These are phyloP conservation scores for Pogonocherus hispidulus DNA, from an alignment of 2,888 invertebrate species.

Conservation along the genomic window DNA sequence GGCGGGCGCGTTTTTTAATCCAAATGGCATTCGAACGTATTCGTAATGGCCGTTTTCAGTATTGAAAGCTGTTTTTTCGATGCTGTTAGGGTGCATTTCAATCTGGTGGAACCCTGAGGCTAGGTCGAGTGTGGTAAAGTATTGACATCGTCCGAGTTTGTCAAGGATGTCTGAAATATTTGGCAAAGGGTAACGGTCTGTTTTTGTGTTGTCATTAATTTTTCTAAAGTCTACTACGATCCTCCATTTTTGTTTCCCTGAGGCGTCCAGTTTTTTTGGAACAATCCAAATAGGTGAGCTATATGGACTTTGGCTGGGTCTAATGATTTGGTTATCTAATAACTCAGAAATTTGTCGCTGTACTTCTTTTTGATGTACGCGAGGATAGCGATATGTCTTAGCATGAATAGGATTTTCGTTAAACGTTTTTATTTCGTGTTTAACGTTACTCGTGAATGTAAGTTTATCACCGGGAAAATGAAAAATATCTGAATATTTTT, in stretches of 20 bases:
- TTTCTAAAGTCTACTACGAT: slow-evolving; percentile 36
- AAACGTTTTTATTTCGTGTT: not conserved
- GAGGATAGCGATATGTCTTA: not conserved
- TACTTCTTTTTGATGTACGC: not conserved
- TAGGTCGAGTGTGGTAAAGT: slow-evolving; percentile 15
- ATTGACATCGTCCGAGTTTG: slow-evolving; percentile 4
- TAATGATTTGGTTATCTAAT: slow-evolving; percentile 27
- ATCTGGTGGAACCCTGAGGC: slow-evolving; percentile 21
- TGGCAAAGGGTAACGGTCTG: not conserved
- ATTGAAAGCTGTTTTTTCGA: slow-evolving; percentile 13
- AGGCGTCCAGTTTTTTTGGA: slow-evolving; percentile 34
- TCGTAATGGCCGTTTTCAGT: slow-evolving; percentile 13
- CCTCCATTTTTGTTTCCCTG: slow-evolving; percentile 35
- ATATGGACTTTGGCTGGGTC: slow-evolving; percentile 29
- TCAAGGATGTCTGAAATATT: slow-evolving; percentile 10
- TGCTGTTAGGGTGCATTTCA: not conserved
- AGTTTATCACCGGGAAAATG: slow-evolving; percentile 8
- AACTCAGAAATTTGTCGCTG: slow-evolving; percentile 27
- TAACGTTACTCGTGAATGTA: not conserved
- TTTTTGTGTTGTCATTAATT: slow-evolving; percentile 22
- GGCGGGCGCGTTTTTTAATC: not conserved
- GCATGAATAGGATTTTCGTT: not conserved
- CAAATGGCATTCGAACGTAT: slow-evolving; percentile 19
- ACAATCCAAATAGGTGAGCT: slow-evolving; percentile 53
- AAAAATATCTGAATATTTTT: slow-evolving; percentile 11